Evolutionary conservation across 2,113 vertebrate species (phyloP).

Genomic region (Sapayoa aenigma): DNA sequence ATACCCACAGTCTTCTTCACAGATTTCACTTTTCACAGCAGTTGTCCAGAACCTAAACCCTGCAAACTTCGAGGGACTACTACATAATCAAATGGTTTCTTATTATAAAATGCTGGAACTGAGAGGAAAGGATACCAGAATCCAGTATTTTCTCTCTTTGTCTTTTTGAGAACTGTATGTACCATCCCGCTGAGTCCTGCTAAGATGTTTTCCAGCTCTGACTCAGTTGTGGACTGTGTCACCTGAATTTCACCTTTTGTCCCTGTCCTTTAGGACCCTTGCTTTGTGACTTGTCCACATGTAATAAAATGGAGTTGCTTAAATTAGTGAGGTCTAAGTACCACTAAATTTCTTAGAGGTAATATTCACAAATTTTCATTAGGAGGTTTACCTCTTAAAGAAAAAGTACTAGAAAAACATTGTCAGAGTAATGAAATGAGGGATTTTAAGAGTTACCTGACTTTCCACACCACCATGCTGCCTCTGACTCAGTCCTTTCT

Average conservation of each 20-base stretch:
- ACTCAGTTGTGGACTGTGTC: neutral
- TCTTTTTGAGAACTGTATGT: neutral
- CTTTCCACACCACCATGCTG: neutral
- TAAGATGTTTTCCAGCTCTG: neutral
- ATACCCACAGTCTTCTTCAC: too few species aligned
- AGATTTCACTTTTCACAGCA: too few species aligned
- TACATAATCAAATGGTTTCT: neutral
- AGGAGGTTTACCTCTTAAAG: neutral
- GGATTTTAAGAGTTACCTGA: neutral
- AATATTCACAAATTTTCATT: neutral
- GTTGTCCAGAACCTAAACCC: too few species aligned
- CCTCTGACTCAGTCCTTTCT: neutral
- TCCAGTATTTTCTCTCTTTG: rapidly evolving
- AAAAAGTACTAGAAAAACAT: neutral
- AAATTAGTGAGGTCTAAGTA: neutral
- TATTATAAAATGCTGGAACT: neutral
- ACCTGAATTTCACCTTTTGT: neutral
- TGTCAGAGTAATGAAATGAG: neutral
- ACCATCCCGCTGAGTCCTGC: neutral
- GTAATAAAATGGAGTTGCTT: neutral
- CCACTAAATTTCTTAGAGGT: neutral
- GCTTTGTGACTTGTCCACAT: neutral
- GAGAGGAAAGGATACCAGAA: neutral
- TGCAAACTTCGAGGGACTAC: too few species aligned
- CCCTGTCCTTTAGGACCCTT: neutral